These are phyloP conservation scores for Gymnopithys bicolor DNA, from an alignment of 2,797 vertebrate species.

Conservation along the genomic window DNA sequence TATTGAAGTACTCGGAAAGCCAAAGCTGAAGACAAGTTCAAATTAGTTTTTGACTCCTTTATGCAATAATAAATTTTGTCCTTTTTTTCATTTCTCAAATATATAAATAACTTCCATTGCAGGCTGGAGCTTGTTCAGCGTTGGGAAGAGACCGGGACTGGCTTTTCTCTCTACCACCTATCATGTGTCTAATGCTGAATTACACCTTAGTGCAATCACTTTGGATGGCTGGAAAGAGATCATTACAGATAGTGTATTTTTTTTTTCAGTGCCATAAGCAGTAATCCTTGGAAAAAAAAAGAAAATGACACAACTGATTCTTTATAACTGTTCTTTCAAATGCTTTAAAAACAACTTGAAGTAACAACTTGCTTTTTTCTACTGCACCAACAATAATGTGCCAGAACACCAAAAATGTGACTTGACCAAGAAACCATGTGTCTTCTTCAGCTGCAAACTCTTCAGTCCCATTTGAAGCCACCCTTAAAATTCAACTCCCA, in stretches of 20 bases:
- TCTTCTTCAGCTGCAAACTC: neutral
- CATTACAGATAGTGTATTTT: neutral
- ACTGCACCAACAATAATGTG: neutral
- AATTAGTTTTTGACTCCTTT: neutral
- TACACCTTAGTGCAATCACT: neutral
- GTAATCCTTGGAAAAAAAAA: neutral
- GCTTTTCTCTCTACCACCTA: neutral
- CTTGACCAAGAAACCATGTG: rapidly evolving
- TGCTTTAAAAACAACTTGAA: neutral
- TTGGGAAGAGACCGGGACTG: neutral
- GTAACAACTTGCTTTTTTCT: neutral
- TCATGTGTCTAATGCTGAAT: neutral
- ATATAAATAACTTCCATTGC: neutral
- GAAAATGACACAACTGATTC: neutral
- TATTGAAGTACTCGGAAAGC: neutral
- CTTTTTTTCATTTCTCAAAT: neutral
- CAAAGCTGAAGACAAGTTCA: neutral
- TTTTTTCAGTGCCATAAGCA: neutral
- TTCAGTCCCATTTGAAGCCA: neutral
- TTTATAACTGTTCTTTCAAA: neutral
- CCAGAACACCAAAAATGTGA: neutral
- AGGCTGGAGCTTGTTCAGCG: neutral
- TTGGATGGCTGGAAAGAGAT: neutral
- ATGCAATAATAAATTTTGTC: neutral
- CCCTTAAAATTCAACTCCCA: neutral